Evolutionary conservation across 2,888 invertebrate genomes (phyloP), one percentile per base, ranked within the genome.

Genomic region (Gibbula magus): DNA sequence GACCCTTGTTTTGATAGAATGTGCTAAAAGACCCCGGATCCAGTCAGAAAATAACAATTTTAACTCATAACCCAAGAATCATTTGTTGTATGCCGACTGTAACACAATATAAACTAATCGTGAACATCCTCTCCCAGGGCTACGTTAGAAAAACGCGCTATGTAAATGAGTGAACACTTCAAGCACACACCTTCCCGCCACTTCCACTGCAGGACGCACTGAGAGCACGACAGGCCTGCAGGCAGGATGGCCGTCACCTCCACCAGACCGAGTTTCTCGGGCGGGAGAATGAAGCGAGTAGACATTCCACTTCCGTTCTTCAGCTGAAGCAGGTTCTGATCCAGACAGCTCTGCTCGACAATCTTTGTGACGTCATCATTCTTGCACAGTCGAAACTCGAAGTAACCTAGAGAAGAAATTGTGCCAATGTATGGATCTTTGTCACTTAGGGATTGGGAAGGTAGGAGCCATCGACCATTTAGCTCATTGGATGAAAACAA

Each of bases 121-220:
- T n/a, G n/a, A n/a, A n/a, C n/a, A n/a, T n/a, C n/a, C n/a, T n/a
- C n/a, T n/a, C n/a, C n/a, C n/a, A n/a, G n/a, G n/a, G n/a, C n/a
- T n/a, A n/a, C n/a, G n/a, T n/a, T n/a, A n/a, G n/a, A n/a, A n/a
- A n/a, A n/a, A n/a, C n/a, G n/a, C n/a, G n/a, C n/a, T n/a, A n/a
- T n/a, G n/a, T n/a, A n/a, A 7, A n/a, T 0, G 13, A n/a, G 10
- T 18, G 10, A 5, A 2, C n/a, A 39, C 13, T 13, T 51, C 54
- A 61, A 74, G 25, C 4, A 35, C 35, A 35, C 18, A 82, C 82
- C 82, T 73, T 76, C 74, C 20, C 73, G 75, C 80, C 80, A 82
- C 70, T 85, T 88, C 89, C 89, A 89, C 81, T 89, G 89, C 22
- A 89, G 83, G 7, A 89, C 86, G 79, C 89, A 89, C 79, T 85